Conservation (phyloP, 2,888 invertebrate species). For the Tenodera sinensis region DNA sequence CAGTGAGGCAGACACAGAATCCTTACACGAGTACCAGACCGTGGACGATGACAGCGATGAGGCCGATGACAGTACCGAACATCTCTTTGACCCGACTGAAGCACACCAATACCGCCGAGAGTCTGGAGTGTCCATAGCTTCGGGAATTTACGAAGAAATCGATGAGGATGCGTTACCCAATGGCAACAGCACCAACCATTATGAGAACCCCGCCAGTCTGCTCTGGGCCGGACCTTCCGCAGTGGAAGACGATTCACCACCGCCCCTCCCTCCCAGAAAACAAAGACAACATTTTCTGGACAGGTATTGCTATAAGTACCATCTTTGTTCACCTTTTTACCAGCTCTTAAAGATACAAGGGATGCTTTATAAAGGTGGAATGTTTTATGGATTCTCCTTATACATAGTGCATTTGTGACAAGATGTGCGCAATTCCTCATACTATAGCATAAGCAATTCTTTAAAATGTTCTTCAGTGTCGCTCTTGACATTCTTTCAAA, state of each 20-base stretch:
- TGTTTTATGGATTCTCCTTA: too few species aligned
- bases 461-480: too few species aligned
- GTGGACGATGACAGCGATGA: constrained; percentile 26
- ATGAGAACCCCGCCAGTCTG: constrained; percentile 18
- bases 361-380: too few species aligned
- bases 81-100: not conserved
- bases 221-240: not conserved
- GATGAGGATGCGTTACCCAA: constrained; percentile 43
- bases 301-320: not conserved
- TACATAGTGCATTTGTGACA: too few species aligned
- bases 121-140: constrained; percentile 58
- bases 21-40: constrained; percentile 38
- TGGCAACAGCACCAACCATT: constrained; percentile 15
- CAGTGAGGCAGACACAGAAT: constrained; percentile 45
- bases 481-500: too few species aligned
- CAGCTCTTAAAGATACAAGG: too few species aligned
- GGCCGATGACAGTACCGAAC: not conserved
- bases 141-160: constrained; percentile 69
- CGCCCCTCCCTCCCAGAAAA: constrained; percentile 32
- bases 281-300: constrained; percentile 5
- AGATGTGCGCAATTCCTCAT: too few species aligned
- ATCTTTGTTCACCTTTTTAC: too few species aligned
- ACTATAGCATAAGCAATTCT: too few species aligned
- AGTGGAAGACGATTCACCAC: constrained; percentile 24
- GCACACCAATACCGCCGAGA: constrained; percentile 44